Evolutionary conservation across 2,797 vertebrate species (phyloP), one percentile per base, ranked within the genome.

Genomic region (Urocyon cinereoargenteus): DNA sequence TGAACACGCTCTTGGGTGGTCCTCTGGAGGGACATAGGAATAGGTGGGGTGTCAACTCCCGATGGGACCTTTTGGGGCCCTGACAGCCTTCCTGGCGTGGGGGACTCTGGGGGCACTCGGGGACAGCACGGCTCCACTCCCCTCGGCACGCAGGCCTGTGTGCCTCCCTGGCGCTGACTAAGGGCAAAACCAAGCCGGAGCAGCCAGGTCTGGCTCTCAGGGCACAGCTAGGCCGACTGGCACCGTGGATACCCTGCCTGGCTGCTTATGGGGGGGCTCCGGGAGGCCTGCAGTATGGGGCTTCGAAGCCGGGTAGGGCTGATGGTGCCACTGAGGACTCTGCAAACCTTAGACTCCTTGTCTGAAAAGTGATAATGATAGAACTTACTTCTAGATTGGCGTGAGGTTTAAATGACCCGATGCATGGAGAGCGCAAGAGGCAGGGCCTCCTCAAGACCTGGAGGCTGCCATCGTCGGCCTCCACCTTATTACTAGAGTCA

Each of bases 181-280:
- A 77, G 40, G 70, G 34, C 1, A 4, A 79, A 86, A 36, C 24
- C 36, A 14, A 5, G 11, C 21, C 36, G 6, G 49, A 55, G 55
- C 13, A 7, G 26, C 19, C 83, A 26, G 49, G 36, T 28, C 49
- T 1, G 16, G 61, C 36, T 91, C 94, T 14, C 0, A 4, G 62
- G 94, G 24, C 85, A 13, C 90, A 28, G 72, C 70, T n/a, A 14
- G 31, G 49, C 53, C 1, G 3, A 28, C 34, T 2, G 0, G 11
- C 0, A 0, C 36, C 0, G 3, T 14, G 64, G 18, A 11, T 2
- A 1, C 36, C 4, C 61, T 51, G 64, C 34, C 57, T 8, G 31
- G 26, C 51, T 4, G 22, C 24, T 66, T 53, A 21, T 45, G 19
- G 31, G 57, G 40, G 57, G 5, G 59, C 79, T 31, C 3, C 8